Percentiles rank a stretch among this genome's conserved stretches.
phyloP scores from a whole-genome alignment of 2,113 vertebrate species.

The Sinocyclocheilus anophthalmus region DNA sequence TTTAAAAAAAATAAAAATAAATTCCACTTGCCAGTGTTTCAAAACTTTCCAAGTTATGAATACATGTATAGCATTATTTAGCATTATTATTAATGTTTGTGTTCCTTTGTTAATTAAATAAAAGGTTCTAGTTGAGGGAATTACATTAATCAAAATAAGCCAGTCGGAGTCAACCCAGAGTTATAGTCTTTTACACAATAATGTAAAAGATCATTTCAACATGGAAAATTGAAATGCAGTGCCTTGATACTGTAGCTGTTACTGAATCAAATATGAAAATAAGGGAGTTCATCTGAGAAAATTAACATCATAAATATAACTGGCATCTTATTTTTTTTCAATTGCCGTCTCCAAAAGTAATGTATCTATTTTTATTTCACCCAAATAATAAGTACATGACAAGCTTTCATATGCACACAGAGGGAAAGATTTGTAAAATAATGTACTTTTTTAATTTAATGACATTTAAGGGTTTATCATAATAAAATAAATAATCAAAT shows the following conservation, averaged over 20 bases:
- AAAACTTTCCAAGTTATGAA: neutral
- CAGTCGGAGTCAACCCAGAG: neutral
- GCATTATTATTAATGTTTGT: slow-evolving; percentile 15
- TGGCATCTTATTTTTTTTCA: slow-evolving; percentile 7
- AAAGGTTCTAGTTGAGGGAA: neutral
- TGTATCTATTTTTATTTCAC: neutral
- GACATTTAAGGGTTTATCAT: neutral
- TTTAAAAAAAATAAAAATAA: neutral
- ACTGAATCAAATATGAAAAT: neutral
- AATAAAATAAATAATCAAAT: slow-evolving; percentile 7
- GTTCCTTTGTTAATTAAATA: slow-evolving; percentile 7
- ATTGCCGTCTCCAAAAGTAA: neutral
- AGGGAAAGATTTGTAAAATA: neutral
- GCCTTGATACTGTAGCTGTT: neutral
- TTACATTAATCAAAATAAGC: slow-evolving; percentile 24
- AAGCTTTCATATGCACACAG: neutral
- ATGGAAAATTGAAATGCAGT: neutral
- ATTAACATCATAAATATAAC: slow-evolving; percentile 31
- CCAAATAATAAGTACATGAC: neutral
- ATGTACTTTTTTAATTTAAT: neutral
- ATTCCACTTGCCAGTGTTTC: neutral
- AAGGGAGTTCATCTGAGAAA: slow-evolving; percentile 10
- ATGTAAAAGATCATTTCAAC: neutral
- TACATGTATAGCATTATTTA: neutral
- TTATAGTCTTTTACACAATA: slow-evolving; percentile 10